Conservation (phyloP, 1,140 invertebrate genomes). For the Eufriesea mexicana region DNA sequence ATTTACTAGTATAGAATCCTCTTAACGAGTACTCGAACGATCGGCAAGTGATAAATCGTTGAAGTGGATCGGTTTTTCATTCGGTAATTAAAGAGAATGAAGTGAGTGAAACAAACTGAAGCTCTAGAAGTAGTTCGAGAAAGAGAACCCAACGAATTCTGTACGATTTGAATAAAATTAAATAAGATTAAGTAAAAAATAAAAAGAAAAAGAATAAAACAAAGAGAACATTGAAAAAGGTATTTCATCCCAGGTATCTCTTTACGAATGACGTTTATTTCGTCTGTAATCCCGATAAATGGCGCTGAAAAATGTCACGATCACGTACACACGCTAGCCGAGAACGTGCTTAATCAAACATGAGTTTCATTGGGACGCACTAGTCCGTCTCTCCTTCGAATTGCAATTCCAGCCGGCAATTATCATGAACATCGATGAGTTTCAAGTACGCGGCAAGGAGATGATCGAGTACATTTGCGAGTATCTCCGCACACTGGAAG, state of each 20-base stretch:
- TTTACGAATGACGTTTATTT: conserved; percentile 25
- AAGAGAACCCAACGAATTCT: too few relatives aligned
- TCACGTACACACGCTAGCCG: conserved; percentile 28
- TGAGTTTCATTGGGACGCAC: neutral
- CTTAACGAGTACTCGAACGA: neutral
- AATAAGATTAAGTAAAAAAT: too few relatives aligned
- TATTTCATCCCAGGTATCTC: neutral
- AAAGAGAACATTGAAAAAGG: neutral
- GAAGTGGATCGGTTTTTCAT: conserved; percentile 38
- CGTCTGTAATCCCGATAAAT: conserved; percentile 34
- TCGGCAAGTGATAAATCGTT: neutral
- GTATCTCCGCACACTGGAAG: conserved; percentile 90
- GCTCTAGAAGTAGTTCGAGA: too few relatives aligned
- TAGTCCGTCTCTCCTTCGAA: conserved; percentile 14
- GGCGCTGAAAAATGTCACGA: conserved; percentile 43
- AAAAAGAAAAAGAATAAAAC: neutral
- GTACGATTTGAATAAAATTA: neutral
- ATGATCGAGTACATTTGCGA: conserved; percentile 97
- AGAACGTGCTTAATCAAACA: conserved; percentile 49
- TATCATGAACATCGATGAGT: conserved; percentile 91
- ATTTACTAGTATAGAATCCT: neutral
- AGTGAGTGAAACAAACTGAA: conserved; percentile 24
- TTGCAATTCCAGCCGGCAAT: conserved; percentile 49
- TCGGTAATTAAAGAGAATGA: conserved; percentile 6
- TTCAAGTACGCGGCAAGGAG: conserved; percentile 91